Evolutionary conservation across 2,113 vertebrate genomes (phyloP).

Genomic region (Steatornis caripensis): DNA sequence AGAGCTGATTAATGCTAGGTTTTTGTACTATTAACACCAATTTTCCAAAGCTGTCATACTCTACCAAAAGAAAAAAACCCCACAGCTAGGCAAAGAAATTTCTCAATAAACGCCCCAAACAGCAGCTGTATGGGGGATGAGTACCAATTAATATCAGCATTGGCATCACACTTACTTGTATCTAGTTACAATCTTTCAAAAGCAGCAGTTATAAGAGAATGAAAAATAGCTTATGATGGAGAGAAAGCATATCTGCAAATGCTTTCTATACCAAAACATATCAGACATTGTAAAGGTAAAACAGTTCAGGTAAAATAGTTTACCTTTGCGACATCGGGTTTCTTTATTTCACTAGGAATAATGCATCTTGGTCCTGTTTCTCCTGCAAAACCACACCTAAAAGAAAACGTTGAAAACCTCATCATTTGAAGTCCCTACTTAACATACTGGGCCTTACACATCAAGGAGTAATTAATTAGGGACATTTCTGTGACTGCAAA

Average conservation of each 20-base stretch:
- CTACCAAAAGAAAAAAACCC: background rate
- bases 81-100: background rate
- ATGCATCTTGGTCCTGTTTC: constrained; percentile 97
- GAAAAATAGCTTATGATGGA: background rate
- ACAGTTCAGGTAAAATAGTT: background rate
- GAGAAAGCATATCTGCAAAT: background rate
- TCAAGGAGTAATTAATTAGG: background rate
- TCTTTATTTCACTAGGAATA: constrained; percentile 95
- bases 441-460: background rate
- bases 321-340: constrained; percentile 82
- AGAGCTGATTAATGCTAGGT: background rate
- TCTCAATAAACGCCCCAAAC: background rate
- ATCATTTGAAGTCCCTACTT: background rate
- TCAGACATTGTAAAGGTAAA: background rate
- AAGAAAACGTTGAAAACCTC: background rate
- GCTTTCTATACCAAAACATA: background rate
- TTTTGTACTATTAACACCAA: background rate
- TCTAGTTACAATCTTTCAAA: background rate
- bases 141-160: background rate
- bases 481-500: background rate
- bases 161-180: background rate
- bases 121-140: background rate
- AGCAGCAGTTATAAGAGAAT: background rate
- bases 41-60: background rate
- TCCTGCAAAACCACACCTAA: constrained; percentile 97